Evolutionary conservation across 2,113 vertebrate genomes (phyloP).

Genomic region (Cebidichthys violaceus): DNA sequence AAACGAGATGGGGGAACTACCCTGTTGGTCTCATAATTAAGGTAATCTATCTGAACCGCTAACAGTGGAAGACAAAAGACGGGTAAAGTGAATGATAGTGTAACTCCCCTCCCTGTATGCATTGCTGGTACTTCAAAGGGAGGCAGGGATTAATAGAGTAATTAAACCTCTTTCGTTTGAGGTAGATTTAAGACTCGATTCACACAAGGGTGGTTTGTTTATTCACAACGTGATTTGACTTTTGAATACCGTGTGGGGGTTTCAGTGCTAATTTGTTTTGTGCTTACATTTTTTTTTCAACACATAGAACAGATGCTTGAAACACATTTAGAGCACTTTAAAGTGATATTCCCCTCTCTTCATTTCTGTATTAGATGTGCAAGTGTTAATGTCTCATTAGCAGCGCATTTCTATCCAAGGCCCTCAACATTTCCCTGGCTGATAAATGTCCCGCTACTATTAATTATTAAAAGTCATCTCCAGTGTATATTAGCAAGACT

Average conservation of each 20-base stretch:
- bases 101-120: conserved; percentile 60
- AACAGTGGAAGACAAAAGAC: conserved; percentile 71
- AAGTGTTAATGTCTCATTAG: conserved; percentile 62
- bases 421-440: conserved; percentile 42
- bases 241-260: conserved; percentile 23
- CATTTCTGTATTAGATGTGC: conserved; percentile 34
- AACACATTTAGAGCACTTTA: conserved; percentile 53
- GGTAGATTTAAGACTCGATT: conserved; percentile 77
- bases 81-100: conserved; percentile 56
- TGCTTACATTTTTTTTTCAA: conserved; percentile 41
- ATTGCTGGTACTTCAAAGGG: conserved; percentile 54
- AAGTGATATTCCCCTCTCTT: conserved; percentile 29
- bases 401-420: conserved; percentile 30
- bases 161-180: conserved; percentile 76
- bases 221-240: conserved; percentile 66
- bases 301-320: conserved; percentile 47
- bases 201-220: conserved; percentile 70
- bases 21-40: conserved; percentile 70
- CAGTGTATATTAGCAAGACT: conserved; percentile 39
- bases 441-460: conserved; percentile 42
- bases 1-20: conserved; percentile 39
- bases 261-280: conserved; percentile 50
- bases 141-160: conserved; percentile 77
- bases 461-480: conserved; percentile 59
- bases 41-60: conserved; percentile 71